These are phyloP conservation scores for Leptodactylus fallax DNA, from an alignment of 2,797 vertebrate species.

Conservation along the genomic window DNA sequence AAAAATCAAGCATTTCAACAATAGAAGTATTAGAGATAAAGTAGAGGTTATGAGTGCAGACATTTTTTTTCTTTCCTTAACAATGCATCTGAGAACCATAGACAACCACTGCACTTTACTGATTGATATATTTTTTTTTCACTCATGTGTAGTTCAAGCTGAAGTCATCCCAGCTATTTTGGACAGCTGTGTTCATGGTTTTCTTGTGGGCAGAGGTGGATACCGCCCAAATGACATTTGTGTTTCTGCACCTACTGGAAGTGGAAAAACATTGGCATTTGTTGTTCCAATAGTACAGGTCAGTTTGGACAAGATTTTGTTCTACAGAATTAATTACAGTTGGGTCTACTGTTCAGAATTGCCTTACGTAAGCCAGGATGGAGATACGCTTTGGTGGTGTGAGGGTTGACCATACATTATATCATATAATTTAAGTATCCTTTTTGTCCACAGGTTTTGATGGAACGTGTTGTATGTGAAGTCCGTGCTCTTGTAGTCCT, in stretches of 20 bases:
- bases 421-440: no score
- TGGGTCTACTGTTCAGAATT: no score
- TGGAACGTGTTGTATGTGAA: slow-evolving; percentile 83
- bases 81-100: no score
- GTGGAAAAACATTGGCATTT: slow-evolving; percentile 93
- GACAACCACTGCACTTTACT: no score
- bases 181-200: slow-evolving; percentile 77
- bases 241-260: slow-evolving; percentile 94
- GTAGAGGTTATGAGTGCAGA: no score
- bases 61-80: no score
- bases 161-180: slow-evolving; percentile 83
- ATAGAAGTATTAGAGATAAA: no score
- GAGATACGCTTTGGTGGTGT: no score
- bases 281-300: slow-evolving; percentile 94
- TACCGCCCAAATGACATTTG: slow-evolving; percentile 89
- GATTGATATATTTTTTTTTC: background rate
- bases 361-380: no score
- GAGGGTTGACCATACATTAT: no score
- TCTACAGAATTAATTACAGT: background rate
- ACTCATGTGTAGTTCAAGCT: slow-evolving; percentile 48
- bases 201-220: slow-evolving; percentile 85
- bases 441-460: slow-evolving; percentile 78
- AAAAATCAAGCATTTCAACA: no score
- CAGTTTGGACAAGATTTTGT: slow-evolving; percentile 45
- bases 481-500: slow-evolving; percentile 88